Base-by-base conservation (phyloP, 2,113 vertebrate species). In the Aptenodytes patagonicus region DNA sequence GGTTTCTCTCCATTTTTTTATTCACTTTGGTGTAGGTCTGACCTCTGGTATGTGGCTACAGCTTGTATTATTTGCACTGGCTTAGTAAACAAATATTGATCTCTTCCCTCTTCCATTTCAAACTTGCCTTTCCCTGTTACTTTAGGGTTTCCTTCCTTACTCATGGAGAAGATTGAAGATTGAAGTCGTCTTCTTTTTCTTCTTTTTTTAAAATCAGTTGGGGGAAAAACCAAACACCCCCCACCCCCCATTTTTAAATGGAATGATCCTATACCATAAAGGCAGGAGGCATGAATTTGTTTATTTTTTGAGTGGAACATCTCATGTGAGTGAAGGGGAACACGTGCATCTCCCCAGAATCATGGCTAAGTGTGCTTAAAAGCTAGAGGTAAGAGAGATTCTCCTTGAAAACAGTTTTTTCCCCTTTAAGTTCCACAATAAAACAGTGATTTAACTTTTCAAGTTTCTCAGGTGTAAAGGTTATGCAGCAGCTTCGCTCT, bases 261-360 rank as follows among this genome's bases (percentile, higher is more conserved):
- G 10, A 49, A 20, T 10, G 3, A 36, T 75, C 7, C 5, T n/a
- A 7, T 17, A 29, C 7, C 8, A 17, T 38, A 65, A 44, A 69
- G 20, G 11, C 24, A 65, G 34, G 31, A 81, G 26, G 12, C 11
- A 14, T 9, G 2, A 40, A 52, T 29, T 22, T n/a, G 3, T 40
- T 44, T 32, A 18, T 10, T 68, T 75, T 58, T 44, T 57, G 29
- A 17, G 29, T 22, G 10, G 12, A 79, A 38, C 9, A 42, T 10
- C 18, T 70, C 66, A 13, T 5, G 13, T 16, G 42, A 75, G 40
- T 22, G 7, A 47, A 76, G 19, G 13, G 0, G 2, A 84, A 31
- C 5, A 44, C 0, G 0, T 17, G 14, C 19, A 28, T 36, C 34
- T 76, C 42, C 57, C 15, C 9, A 22, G 42, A 12, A 9, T 78